Conservation (phyloP, 2,113 vertebrate genomes). For the Mus musculus region GRCm39 chr7:125383501-125384000, state of each 20-base stretch:
- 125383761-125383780: background rate
- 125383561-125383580: background rate
- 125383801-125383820: background rate
- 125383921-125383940: background rate
- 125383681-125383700: background rate
- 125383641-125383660: background rate
- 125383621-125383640: background rate
- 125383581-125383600: background rate
- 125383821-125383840: background rate
- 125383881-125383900: background rate
- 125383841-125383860: conserved; percentile 23
- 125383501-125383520: background rate
- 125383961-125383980: background rate
- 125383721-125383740: background rate
- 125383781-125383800: background rate
- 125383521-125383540: background rate
- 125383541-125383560: background rate
- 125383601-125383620: background rate
- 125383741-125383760: background rate
- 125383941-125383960: background rate
- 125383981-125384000: background rate
- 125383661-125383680: background rate
- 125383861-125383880: background rate
- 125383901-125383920: background rate
- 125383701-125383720: background rate